These are phyloP conservation scores for Pandemis heparana DNA, from an alignment of 2,888 invertebrate genomes.

Conservation along the genomic window DNA sequence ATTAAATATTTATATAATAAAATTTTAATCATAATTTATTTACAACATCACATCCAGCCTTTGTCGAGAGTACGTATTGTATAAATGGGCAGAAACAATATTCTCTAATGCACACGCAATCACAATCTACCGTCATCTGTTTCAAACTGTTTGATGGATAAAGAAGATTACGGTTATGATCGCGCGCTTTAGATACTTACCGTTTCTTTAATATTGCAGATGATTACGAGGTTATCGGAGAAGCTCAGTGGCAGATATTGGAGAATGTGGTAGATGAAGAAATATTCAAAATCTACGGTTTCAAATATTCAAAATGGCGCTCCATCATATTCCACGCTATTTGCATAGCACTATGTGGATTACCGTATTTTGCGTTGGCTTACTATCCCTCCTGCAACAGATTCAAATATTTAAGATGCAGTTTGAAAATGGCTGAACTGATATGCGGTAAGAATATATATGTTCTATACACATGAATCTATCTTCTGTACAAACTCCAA, in stretches of 20 bases:
- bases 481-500: background rate
- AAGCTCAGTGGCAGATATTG: slow-evolving; percentile 82
- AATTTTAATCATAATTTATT: too few relatives aligned
- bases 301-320: slow-evolving; percentile 75
- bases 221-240: slow-evolving; percentile 85
- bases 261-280: slow-evolving; percentile 80
- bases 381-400: slow-evolving; percentile 85
- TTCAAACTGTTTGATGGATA: too few relatives aligned
- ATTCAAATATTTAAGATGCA: slow-evolving; percentile 83
- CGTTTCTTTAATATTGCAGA: slow-evolving; percentile 66
- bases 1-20: too few relatives aligned
- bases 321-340: slow-evolving; percentile 79
- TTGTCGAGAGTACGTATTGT: too few relatives aligned
- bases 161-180: too few relatives aligned
- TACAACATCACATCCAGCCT: too few relatives aligned
- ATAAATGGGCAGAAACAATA: too few relatives aligned
- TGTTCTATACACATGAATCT: background rate
- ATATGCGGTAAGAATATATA: slow-evolving; percentile 81
- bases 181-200: too few relatives aligned
- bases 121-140: too few relatives aligned
- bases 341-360: slow-evolving; percentile 80
- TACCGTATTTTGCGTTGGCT: slow-evolving; percentile 84
- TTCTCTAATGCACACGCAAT: too few relatives aligned
- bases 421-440: slow-evolving; percentile 83
- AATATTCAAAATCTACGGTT: slow-evolving; percentile 82